These are phyloP conservation scores for Theristicus caerulescens DNA, from an alignment of 2,113 vertebrate species.

Conservation along the genomic window DNA sequence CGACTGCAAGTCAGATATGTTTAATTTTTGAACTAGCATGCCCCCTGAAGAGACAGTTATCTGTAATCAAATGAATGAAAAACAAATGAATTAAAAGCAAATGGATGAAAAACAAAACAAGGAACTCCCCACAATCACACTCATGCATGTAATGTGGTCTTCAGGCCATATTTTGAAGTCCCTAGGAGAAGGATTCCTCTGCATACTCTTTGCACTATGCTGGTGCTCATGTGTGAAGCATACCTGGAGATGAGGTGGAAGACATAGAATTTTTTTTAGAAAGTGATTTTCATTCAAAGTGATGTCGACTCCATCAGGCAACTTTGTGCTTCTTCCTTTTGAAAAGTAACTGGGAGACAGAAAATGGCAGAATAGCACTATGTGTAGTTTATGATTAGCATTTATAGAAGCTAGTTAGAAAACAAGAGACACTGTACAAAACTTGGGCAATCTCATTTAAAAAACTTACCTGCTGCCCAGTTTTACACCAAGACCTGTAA, in stretches of 20 bases:
- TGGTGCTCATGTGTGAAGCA: neutral
- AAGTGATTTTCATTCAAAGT: neutral
- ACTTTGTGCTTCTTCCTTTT: neutral
- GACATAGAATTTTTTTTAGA: neutral
- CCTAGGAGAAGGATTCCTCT: neutral
- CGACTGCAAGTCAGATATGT: conserved; percentile 82
- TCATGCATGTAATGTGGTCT: neutral
- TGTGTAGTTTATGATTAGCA: neutral
- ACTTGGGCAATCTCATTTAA: neutral
- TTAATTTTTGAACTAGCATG: conserved; percentile 87
- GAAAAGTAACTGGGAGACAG: neutral
- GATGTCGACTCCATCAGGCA: neutral
- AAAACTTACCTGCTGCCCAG: neutral
- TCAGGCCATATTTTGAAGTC: neutral
- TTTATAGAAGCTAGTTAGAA: neutral
- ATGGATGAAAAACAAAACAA: neutral
- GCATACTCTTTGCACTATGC: neutral
- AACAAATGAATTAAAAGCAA: neutral
- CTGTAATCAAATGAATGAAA: conserved; percentile 61
- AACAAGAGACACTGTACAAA: neutral
- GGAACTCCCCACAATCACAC: conserved; percentile 54
- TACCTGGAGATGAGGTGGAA: neutral
- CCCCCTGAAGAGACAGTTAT: conserved; percentile 88
- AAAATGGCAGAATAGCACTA: neutral
- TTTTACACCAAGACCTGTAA: neutral